phyloP scores from a whole-genome alignment of 2,113 vertebrate species.

The Macaca mulatta region DNA sequence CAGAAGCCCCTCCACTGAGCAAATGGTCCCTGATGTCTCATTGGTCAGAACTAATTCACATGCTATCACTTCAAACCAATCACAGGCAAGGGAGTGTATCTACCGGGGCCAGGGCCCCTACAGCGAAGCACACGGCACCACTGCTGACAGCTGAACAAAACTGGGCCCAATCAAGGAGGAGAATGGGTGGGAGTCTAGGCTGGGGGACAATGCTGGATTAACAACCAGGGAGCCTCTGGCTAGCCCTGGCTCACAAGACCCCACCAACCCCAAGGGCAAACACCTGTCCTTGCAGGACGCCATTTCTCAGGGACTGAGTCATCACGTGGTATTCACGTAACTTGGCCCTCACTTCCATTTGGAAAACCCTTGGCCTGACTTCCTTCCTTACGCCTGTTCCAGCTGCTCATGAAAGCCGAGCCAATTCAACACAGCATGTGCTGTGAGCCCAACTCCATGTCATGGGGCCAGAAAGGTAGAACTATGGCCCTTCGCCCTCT shows the following conservation, averaged over 20 bases:
- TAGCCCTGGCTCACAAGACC: not conserved
- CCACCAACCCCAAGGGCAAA: not conserved
- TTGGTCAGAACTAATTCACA: not conserved
- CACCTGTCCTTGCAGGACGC: not conserved
- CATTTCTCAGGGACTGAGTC: not conserved
- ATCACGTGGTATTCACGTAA: not conserved
- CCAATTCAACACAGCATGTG: not conserved
- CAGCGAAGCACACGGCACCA: not conserved
- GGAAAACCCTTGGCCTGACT: not conserved
- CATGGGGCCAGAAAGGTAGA: not conserved
- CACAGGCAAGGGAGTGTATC: not conserved
- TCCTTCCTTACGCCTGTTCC: not conserved
- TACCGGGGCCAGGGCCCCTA: too few relatives aligned
- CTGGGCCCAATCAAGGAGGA: not conserved
- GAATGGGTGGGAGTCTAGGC: accelerated
- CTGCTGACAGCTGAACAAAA: not conserved
- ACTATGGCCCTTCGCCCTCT: not conserved
- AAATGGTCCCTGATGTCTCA: not conserved
- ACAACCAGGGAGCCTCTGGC: not conserved
- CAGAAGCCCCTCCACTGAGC: not conserved
- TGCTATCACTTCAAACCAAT: not conserved
- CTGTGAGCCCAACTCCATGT: not conserved
- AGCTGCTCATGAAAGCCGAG: not conserved
- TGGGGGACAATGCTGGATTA: not conserved
- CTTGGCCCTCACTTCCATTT: not conserved